Evolutionary conservation across 2,113 vertebrate genomes (phyloP).

Genomic region (Phaethornis superciliosus): DNA sequence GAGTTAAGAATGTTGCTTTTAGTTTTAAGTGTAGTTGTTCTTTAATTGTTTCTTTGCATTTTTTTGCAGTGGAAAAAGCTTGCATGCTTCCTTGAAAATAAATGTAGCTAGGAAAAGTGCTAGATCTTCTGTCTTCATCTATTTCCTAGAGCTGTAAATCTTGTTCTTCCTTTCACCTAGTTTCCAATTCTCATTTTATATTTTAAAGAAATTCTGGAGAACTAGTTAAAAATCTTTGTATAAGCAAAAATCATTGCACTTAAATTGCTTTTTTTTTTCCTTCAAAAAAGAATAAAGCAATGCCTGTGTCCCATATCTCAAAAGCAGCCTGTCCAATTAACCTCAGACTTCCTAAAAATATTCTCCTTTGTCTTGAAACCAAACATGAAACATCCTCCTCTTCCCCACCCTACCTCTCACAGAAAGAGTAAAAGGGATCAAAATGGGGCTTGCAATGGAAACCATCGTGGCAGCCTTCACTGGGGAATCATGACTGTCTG

Average conservation of each 20-base stretch:
- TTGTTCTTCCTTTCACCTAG: conserved; percentile 7
- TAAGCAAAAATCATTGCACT: conserved; percentile 6
- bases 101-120: background rate
- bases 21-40: background rate
- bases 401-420: conserved; percentile 33
- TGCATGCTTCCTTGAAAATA: background rate
- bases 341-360: conserved; percentile 71
- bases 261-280: background rate
- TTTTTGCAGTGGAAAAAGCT: background rate
- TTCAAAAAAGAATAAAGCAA: conserved; percentile 19
- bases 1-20: background rate
- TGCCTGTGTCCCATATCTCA: conserved; percentile 31
- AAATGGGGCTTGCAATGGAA: conserved; percentile 15
- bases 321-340: conserved; percentile 61
- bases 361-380: conserved; percentile 61
- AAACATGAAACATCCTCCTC: conserved; percentile 65
- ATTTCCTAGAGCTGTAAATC: background rate
- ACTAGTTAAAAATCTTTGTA: background rate
- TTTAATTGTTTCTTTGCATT: background rate
- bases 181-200: conserved; percentile 11
- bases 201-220: conserved; percentile 25
- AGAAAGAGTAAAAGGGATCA: conserved; percentile 12
- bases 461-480: background rate
- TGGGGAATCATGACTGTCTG: background rate
- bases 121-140: background rate